phyloP scores from a whole-genome alignment of 2,797 vertebrate species.

The Clarias laeviceps region DNA sequence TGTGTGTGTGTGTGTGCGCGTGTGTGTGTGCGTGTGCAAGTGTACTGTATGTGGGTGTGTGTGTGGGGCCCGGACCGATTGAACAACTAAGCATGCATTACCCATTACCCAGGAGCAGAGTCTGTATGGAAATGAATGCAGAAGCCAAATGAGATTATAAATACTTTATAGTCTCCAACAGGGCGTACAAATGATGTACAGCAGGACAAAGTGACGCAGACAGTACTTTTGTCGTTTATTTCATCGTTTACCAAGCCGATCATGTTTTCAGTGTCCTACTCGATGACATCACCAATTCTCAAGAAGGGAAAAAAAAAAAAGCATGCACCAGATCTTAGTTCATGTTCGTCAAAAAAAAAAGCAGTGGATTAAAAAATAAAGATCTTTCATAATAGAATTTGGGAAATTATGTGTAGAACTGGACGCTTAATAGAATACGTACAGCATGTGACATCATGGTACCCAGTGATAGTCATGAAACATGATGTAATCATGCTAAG shows the following conservation, averaged over 20 bases:
- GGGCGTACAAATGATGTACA: slow-evolving; percentile 49
- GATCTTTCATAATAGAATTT: not conserved
- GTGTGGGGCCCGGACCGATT: slow-evolving; percentile 38
- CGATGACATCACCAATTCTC: slow-evolving; percentile 33
- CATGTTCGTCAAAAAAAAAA: not conserved
- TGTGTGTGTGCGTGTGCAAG: slow-evolving; percentile 36
- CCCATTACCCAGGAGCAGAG: slow-evolving; percentile 49
- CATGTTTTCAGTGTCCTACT: slow-evolving; percentile 36
- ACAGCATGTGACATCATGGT: not conserved
- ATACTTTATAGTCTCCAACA: slow-evolving; percentile 55
- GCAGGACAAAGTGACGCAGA: slow-evolving; percentile 44
- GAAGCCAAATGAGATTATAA: slow-evolving; percentile 58
- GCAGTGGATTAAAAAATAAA: not conserved
- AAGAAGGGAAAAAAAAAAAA: not conserved
- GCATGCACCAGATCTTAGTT: not conserved
- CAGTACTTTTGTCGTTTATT: slow-evolving; percentile 49
- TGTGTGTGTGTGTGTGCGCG: slow-evolving; percentile 30
- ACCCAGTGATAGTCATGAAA: not conserved
- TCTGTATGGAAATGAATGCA: slow-evolving; percentile 55
- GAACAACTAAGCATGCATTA: slow-evolving; percentile 46
- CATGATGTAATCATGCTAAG: not conserved
- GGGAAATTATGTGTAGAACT: not conserved
- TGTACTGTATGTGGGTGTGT: not conserved
- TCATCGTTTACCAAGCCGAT: slow-evolving; percentile 42
- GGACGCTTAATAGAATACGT: no score